A percentile compares a stretch with the other conserved stretches of the same genome.
phyloP scores from a whole-genome alignment of 2,797 vertebrate genomes.

The Manis javanica region DNA sequence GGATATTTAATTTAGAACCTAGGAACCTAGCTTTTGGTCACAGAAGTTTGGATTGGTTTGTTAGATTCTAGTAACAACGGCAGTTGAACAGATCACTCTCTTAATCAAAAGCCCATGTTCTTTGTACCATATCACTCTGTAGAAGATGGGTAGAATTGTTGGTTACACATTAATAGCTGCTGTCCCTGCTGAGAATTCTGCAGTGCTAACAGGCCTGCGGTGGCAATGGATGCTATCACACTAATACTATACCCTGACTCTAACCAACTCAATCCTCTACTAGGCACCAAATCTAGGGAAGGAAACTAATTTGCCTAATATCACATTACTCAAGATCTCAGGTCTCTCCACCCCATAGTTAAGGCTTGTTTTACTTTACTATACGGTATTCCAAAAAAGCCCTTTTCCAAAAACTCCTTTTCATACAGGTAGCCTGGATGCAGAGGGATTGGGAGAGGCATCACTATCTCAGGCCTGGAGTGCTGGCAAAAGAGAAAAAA shows the following conservation, averaged over 20 bases:
- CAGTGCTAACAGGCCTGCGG: not conserved
- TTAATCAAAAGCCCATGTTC: not conserved
- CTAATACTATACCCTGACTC: not conserved
- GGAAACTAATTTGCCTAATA: not conserved
- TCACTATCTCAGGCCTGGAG: not conserved
- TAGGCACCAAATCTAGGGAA: conserved; percentile 1
- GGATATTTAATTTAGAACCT: not conserved
- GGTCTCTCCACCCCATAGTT: not conserved
- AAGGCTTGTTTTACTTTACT: not conserved
- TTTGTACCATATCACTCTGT: not conserved
- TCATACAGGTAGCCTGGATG: not conserved
- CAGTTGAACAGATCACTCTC: not conserved
- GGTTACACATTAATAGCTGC: not conserved
- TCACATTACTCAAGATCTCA: not conserved
- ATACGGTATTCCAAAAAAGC: conserved; percentile 2
- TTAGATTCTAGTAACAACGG: not conserved
- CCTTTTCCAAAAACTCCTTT: not conserved
- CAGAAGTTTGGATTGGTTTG: not conserved
- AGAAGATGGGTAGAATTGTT: not conserved
- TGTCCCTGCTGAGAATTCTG: not conserved
- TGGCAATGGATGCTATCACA: not conserved
- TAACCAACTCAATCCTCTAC: not conserved
- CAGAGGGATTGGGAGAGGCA: not conserved
- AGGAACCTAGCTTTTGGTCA: not conserved
- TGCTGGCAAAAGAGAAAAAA: not conserved